Base-by-base conservation (phyloP, 2,113 vertebrate species). In the Lepisosteus oculatus region DNA sequence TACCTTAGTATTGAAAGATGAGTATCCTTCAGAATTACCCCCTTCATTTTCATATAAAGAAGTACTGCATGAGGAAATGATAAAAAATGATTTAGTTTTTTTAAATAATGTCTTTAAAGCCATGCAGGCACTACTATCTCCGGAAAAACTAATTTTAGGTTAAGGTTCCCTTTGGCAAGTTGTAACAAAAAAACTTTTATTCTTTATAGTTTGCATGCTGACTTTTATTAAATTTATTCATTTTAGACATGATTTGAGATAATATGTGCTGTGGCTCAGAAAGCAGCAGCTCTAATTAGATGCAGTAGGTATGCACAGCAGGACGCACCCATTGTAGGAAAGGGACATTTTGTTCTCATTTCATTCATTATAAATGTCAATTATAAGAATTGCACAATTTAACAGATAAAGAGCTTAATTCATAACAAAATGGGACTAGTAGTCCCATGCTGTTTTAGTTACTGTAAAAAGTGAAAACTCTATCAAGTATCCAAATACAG, bases 11-110 rank as follows among this genome's bases (percentile, higher is more conserved):
- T 0, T 29, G 29, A 29, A 29, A 29, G 29, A 29, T 29, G 59
- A 61, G 59, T 6, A 61, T 15, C 59, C 6, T 61, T n/a, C 6
- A 47, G 44, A 51, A 66, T 13, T 14, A n/a, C 17, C 15, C 4
- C 9, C 12, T 51, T 66, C 29, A 29, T n/a, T 65, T 65, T 71
- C 17, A 29, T n/a, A 65, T 71, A 55, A 54, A 64, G 3, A 51
- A 71, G 54, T 66, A 55, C 61, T 17, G 57, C 47, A 57, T 57
- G 15, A 66, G 42, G 63, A 56, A 72, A 56, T 72, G 43, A 45
- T 12, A 61, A 61, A 29, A 29, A 29, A 29, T 29, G 29, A 29
- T 29, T 29, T 29, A 1, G 29, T 29, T 29, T 29, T 29, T 14
- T 3, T 9, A 7, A 56, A 71, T 11, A 8, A 65, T 43, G 8